Base-by-base conservation (phyloP, 2,888 invertebrate genomes). In the Arctia plantaginis region DNA sequence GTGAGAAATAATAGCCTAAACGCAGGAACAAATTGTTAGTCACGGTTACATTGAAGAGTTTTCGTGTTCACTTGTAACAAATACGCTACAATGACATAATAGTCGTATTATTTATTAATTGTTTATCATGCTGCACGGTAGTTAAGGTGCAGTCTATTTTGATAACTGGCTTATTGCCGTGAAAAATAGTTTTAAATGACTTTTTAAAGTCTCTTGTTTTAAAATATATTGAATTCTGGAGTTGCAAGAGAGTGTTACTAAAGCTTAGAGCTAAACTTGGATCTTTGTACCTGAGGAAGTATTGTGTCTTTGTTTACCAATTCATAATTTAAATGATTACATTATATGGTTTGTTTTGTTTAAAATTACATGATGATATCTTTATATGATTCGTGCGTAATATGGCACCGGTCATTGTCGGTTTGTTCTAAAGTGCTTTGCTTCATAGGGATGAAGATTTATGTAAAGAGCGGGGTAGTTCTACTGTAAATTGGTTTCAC, bases 1-100 rank as follows among this genome's bases (percentile, higher is more conserved):
- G 79, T 90, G 85, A 88, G 85, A 82, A 86, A 72, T 88, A 87
- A 88, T 80, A 83, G 76, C 82, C 84, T 89, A 89, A 90, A 89
- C 85, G 85, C 87, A 86, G 89, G 88, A 91, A 91, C 91, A 88
- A 90, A 91, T 90, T 85, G 84, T 88, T 87, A 89, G 81, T 81
- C 84, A 86, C 69, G 85, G 90, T 85, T 87, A 82, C 85, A 87
- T 85, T 84, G 78, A 79, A 77, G 73, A 76, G 77, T 80, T 82
- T 81, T 82, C 79, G 80, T 82, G 77, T 86, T 83, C 73, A 77
- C 66, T 79, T 75, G 69, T 76, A 77, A 81, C 81, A 81, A 85
- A 83, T 85, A 85, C 85, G 82, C 79, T 81, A 78, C 82, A 81
- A 86, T 89, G 88, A 89, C 86, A 88, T 88, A 90, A 90, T 89